Evolutionary conservation across 2,113 vertebrate species (phyloP).

Genomic region (Otis tarda): DNA sequence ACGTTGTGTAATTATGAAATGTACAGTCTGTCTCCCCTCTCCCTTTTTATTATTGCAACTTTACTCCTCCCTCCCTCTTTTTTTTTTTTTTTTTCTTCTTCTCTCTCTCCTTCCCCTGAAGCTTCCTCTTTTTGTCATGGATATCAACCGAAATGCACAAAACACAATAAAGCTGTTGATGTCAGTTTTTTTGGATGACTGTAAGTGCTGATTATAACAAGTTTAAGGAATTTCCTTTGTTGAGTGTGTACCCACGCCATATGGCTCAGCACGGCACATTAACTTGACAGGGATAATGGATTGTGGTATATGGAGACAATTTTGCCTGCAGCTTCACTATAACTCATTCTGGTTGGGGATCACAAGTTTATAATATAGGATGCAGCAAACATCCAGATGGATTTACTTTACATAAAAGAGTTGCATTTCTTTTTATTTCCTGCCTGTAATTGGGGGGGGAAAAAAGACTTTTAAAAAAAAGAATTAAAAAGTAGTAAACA

Average conservation of each 20-base stretch:
- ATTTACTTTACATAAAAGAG: slow-evolving; percentile 82
- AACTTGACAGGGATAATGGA: slow-evolving; percentile 92
- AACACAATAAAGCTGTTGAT: slow-evolving; percentile 88
- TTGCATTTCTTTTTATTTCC: slow-evolving; percentile 82
- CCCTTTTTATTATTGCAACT: slow-evolving; percentile 72
- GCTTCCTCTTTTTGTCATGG: slow-evolving; percentile 84
- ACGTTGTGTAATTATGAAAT: slow-evolving; percentile 73
- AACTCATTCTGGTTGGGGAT: slow-evolving; percentile 84
- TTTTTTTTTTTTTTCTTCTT: not conserved
- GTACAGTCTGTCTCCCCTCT: slow-evolving; percentile 32
- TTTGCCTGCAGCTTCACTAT: slow-evolving; percentile 84
- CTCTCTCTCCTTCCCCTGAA: slow-evolving; percentile 30
- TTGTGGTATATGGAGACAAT: slow-evolving; percentile 86
- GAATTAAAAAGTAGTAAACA: slow-evolving; percentile 71
- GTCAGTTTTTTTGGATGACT: slow-evolving; percentile 85
- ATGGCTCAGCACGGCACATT: slow-evolving; percentile 93
- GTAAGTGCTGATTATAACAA: slow-evolving; percentile 90
- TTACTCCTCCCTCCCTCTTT: slow-evolving; percentile 8
- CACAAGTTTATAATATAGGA: slow-evolving; percentile 80
- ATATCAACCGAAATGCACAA: slow-evolving; percentile 84
- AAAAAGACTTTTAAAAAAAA: slow-evolving; percentile 57
- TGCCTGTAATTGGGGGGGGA: slow-evolving; percentile 69
- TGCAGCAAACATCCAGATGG: slow-evolving; percentile 81
- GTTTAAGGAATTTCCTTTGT: slow-evolving; percentile 90
- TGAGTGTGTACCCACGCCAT: slow-evolving; percentile 85